These are phyloP conservation scores for Alsophila aescularia DNA, from an alignment of 2,888 invertebrate genomes.

Conservation along the genomic window DNA sequence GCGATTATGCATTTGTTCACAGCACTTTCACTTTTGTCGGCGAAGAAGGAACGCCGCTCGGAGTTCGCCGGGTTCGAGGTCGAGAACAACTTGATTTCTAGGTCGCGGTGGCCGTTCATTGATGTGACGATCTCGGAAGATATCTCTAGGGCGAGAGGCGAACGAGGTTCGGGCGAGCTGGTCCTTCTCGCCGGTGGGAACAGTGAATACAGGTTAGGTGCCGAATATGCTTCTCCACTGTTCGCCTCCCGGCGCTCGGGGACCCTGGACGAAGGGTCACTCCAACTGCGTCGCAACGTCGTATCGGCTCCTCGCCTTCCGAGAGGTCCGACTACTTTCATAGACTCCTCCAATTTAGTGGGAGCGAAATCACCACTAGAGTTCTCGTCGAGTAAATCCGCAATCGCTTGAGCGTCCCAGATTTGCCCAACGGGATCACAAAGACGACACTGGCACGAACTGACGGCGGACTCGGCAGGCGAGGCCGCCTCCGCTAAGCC, in stretches of 20 bases:
- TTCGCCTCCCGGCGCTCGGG: conserved; percentile 70
- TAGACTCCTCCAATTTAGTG: conserved; percentile 78
- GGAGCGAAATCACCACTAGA: conserved; percentile 78
- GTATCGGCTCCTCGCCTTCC: conserved; percentile 73
- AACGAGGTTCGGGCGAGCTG: conserved; percentile 74
- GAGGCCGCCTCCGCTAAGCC: conserved; percentile 75
- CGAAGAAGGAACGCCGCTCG: conserved; percentile 78
- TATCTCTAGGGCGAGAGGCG: conserved; percentile 85
- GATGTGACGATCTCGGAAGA: conserved; percentile 92
- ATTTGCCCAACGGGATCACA: conserved; percentile 90
- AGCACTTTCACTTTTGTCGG: conserved; percentile 81
- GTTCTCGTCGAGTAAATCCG: conserved; percentile 77
- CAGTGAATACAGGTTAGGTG: conserved; percentile 77
- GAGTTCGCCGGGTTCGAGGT: conserved; percentile 82
- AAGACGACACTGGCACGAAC: conserved; percentile 89
- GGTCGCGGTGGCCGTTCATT: conserved; percentile 89
- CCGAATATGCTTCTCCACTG: conserved; percentile 66
- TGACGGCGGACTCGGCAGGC: conserved; percentile 77
- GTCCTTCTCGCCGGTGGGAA: conserved; percentile 73
- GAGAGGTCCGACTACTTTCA: conserved; percentile 78
- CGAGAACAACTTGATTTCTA: conserved; percentile 91
- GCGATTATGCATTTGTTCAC: conserved; percentile 72
- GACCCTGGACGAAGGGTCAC: conserved; percentile 83
- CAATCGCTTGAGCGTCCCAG: conserved; percentile 88
- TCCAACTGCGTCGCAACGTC: conserved; percentile 85